These are phyloP conservation scores for Wasmannia auropunctata DNA, from an alignment of 1,140 invertebrate genomes.

Conservation along the genomic window DNA sequence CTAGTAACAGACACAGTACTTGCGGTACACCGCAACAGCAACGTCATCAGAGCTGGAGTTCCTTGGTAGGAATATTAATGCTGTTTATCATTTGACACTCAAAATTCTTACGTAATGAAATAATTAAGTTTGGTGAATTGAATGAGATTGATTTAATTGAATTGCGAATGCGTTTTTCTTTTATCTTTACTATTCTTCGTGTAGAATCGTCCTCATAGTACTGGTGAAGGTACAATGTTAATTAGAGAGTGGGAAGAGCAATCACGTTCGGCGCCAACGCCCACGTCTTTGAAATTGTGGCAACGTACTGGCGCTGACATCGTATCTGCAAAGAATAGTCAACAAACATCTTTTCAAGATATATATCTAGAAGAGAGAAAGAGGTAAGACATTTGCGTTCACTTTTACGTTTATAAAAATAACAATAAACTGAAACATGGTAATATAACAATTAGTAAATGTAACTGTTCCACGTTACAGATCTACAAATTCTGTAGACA, in stretches of 20 bases:
- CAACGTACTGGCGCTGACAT: slow-evolving; percentile 78
- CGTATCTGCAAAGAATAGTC: slow-evolving; percentile 69
- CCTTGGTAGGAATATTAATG: slow-evolving; percentile 81
- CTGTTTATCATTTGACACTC: neutral
- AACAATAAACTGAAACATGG: neutral
- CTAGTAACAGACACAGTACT: slow-evolving; percentile 85
- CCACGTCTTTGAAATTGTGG: slow-evolving; percentile 83
- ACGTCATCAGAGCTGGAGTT: slow-evolving; percentile 83
- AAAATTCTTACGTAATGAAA: slow-evolving; percentile 17
- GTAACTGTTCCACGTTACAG: slow-evolving; percentile 59
- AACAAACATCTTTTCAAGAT: slow-evolving; percentile 79
- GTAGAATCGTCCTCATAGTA: slow-evolving; percentile 85
- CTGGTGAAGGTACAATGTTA: slow-evolving; percentile 83
- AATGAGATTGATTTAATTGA: neutral
- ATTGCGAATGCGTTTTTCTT: neutral
- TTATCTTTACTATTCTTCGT: slow-evolving; percentile 19
- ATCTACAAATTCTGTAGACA: slow-evolving; percentile 77
- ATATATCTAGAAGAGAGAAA: slow-evolving; percentile 77
- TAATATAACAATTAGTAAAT: neutral
- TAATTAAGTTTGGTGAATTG: neutral
- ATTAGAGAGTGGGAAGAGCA: slow-evolving; percentile 87
- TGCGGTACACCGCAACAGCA: slow-evolving; percentile 84
- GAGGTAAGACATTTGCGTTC: slow-evolving; percentile 72
- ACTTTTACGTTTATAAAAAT: neutral
- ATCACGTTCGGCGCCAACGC: slow-evolving; percentile 87